Percentiles rank a stretch among this genome's conserved stretches.
Conservation (phyloP, 1,140 invertebrate genomes). For the Drosophila bocki region DNA sequence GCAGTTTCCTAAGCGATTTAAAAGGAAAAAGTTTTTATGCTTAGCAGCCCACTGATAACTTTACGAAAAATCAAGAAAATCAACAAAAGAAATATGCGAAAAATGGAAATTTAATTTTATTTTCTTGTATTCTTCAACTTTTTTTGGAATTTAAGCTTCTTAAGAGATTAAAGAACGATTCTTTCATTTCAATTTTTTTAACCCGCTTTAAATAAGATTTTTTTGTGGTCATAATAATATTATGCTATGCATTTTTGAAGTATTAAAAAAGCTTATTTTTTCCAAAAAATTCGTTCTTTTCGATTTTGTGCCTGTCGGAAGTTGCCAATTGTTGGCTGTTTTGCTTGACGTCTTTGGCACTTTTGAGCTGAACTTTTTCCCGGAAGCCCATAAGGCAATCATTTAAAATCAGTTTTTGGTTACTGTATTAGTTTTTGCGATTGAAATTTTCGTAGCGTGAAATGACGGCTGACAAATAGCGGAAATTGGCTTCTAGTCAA, state of each 20-base stretch:
- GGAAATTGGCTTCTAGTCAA: slow-evolving; percentile 17
- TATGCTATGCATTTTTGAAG: neutral
- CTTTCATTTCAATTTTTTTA: neutral
- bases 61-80: neutral
- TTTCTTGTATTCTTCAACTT: neutral
- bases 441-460: slow-evolving; percentile 15
- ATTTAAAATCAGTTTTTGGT: slow-evolving; percentile 58
- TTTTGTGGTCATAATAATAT: neutral
- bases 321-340: slow-evolving; percentile 39
- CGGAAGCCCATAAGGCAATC: slow-evolving; percentile 43
- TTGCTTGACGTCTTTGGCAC: slow-evolving; percentile 53
- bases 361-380: slow-evolving; percentile 22
- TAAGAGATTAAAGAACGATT: slow-evolving; percentile 2
- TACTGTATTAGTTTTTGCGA: slow-evolving; percentile 31
- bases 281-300: slow-evolving; percentile 7
- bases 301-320: slow-evolving; percentile 20
- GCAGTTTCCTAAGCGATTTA: slow-evolving; percentile 54
- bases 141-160: neutral
- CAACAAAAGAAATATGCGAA: neutral
- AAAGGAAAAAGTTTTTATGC: slow-evolving; percentile 11
- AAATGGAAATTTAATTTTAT: neutral
- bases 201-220: slow-evolving; percentile 1
- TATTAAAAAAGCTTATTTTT: neutral
- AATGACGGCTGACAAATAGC: slow-evolving; percentile 40
- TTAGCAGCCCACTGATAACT: slow-evolving; percentile 20